These are phyloP conservation scores for Cyprinella venusta DNA, from an alignment of 2,797 vertebrate genomes.

Conservation along the genomic window DNA sequence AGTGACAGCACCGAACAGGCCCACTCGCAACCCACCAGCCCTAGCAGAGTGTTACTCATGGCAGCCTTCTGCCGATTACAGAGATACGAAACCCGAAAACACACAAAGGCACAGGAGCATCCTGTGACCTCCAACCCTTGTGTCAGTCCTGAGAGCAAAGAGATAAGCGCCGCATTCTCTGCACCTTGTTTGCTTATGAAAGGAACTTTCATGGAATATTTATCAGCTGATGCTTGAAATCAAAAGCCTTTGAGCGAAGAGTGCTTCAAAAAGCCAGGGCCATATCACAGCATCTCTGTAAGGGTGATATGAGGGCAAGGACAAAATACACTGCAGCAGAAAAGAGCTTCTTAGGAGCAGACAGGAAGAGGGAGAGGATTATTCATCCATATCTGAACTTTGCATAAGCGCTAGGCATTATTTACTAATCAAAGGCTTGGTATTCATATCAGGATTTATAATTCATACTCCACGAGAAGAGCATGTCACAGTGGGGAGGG, in stretches of 20 bases:
- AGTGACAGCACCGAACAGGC: conserved; percentile 47
- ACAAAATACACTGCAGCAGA: conserved; percentile 66
- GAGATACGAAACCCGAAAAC: conserved; percentile 23
- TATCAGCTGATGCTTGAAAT: conserved; percentile 75
- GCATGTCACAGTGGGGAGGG: conserved; percentile 1
- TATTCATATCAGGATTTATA: conserved; percentile 70
- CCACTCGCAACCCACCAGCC: conserved; percentile 50
- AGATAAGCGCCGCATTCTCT: conserved; percentile 74
- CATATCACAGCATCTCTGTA: conserved; percentile 68
- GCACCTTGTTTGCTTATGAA: conserved; percentile 78
- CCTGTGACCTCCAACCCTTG: conserved; percentile 57
- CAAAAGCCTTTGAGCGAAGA: conserved; percentile 73
- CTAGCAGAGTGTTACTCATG: conserved; percentile 49
- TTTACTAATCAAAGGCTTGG: conserved; percentile 69
- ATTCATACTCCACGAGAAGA: conserved; percentile 53
- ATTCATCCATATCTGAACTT: conserved; percentile 66
- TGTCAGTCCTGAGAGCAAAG: conserved; percentile 65
- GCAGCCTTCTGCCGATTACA: conserved; percentile 51
- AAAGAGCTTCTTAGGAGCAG: conserved; percentile 59
- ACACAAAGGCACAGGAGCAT: conserved; percentile 31
- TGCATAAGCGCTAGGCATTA: conserved; percentile 70
- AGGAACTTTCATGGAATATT: conserved; percentile 80
- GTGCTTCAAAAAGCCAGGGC: conserved; percentile 63
- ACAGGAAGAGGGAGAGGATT: conserved; percentile 61
- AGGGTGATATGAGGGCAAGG: conserved; percentile 54